Conservation (phyloP, 2,797 vertebrate genomes). For the Bufotes viridis region DNA sequence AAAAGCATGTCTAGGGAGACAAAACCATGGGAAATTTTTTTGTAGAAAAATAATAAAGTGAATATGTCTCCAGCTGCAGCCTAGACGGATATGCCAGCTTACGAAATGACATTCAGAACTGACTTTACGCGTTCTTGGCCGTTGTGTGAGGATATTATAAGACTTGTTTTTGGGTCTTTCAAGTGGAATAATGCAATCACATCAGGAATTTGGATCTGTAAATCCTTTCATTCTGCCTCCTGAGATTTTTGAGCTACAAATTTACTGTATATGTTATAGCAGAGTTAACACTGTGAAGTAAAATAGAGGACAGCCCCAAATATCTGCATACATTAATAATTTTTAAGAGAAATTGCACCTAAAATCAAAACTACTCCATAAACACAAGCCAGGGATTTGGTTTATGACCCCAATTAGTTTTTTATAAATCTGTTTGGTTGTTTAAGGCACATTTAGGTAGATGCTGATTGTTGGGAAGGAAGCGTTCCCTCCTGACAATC, state of each 20-base stretch:
- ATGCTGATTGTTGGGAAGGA: too few species aligned
- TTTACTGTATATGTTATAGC: background rate
- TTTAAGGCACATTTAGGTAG: too few species aligned
- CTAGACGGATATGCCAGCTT: background rate
- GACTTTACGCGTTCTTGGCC: background rate
- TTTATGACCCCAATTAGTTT: background rate
- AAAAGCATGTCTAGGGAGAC: too few species aligned
- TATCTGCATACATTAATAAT: background rate
- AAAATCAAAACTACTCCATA: background rate
- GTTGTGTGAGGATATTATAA: constrained; percentile 35
- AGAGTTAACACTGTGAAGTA: background rate
- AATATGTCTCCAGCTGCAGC: background rate
- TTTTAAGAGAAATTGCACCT: background rate
- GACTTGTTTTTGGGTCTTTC: constrained; percentile 29
- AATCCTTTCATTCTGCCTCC: background rate
- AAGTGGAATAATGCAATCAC: constrained; percentile 54
- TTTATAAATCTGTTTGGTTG: too few species aligned
- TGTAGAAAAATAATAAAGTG: too few species aligned
- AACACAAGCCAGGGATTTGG: background rate
- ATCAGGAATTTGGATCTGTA: constrained; percentile 44
- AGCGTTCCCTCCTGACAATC: too few species aligned
- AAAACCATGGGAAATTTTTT: background rate
- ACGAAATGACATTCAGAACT: background rate
- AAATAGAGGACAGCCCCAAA: background rate
- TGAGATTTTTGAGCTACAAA: background rate